Evolutionary conservation across 2,113 vertebrate genomes (phyloP), one percentile per base, ranked within the genome.

Genomic region (Macroglossus sobrinus): DNA sequence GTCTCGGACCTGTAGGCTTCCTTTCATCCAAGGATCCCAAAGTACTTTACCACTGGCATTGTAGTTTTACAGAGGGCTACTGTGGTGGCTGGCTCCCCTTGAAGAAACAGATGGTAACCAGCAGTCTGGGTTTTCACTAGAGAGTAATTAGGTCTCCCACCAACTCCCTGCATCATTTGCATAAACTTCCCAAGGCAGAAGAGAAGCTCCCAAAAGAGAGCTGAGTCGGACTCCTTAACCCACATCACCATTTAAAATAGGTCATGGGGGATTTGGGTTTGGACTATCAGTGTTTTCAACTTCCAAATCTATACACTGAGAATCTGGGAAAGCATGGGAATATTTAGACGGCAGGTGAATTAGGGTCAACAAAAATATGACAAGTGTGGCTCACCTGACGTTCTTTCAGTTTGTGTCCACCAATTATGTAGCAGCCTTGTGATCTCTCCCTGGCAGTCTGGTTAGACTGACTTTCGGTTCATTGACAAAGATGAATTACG

Each of bases 21-120:
- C 95, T 98, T 98, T 98, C 91, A 97, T 97, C 96, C 94, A 40
- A 95, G 78, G 95, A 97, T 95, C 64, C 69, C 85, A 89, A 89
- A 93, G 85, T 82, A 76, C 88, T 97, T 97, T 94, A 95, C 78
- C 94, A n/a, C 80, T 95, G 93, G 96, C 94, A 92, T 80, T 86
- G 55, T n/a, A 96, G 93, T 86, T 97, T 96, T 76, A 84, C 91
- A 94, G 93, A 92, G 43, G 92, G 45, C 92, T 91, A 40, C 68
- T 84, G 53, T 94, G 40, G 35, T 80, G 93, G 64, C 68, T 91
- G 94, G 64, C 50, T 92, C 89, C 71, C 45, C 89, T 76, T 79
- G 92, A 92, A 96, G 94, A 92, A 94, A 95, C 94, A 97, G 95
- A 81, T 80, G 93, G 85, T 89, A 95, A 95, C 26, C 61, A 89